Evolutionary conservation across 2,888 invertebrate species (phyloP).

Genomic region (Meloe dianella): DNA sequence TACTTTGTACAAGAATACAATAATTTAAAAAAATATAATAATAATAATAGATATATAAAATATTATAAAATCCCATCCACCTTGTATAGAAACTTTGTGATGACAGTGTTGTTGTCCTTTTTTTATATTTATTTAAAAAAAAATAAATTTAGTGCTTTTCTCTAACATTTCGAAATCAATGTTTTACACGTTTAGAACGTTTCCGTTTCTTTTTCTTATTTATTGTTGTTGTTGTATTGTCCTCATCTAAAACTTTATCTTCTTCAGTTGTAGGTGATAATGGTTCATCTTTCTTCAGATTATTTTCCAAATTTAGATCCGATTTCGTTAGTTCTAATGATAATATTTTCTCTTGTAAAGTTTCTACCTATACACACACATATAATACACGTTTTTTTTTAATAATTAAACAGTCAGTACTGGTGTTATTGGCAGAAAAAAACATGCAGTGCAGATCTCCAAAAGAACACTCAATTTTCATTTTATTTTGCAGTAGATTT

Average conservation of each 20-base stretch:
- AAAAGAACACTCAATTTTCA: not conserved
- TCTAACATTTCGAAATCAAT: constrained; percentile 48
- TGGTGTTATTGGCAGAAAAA: not conserved
- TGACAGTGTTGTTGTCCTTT: constrained; percentile 26
- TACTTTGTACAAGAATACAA: constrained; percentile 56
- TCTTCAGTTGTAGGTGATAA: constrained; percentile 64
- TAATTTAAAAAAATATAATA: constrained; percentile 49
- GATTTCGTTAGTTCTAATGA: constrained; percentile 79
- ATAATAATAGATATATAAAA: constrained; percentile 22
- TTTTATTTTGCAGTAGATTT: not conserved
- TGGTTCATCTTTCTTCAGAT: constrained; percentile 63
- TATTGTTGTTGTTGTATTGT: constrained; percentile 52
- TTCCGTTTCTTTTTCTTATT: constrained; percentile 63
- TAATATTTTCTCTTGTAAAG: constrained; percentile 89
- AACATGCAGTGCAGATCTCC: not conserved
- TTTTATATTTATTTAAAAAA: not conserved
- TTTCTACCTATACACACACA: constrained; percentile 73
- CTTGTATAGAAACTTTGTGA: constrained; percentile 45
- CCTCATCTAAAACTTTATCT: constrained; percentile 61
- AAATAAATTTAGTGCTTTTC: not conserved
- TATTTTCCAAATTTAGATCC: constrained; percentile 45
- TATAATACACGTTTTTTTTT: not conserved
- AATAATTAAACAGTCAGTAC: not conserved
- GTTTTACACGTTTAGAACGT: constrained; percentile 63
- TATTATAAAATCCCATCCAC: constrained; percentile 51